Evolutionary conservation across 2,113 vertebrate species (phyloP), one percentile per base, ranked within the genome.

Genomic region (Malurus elegans): DNA sequence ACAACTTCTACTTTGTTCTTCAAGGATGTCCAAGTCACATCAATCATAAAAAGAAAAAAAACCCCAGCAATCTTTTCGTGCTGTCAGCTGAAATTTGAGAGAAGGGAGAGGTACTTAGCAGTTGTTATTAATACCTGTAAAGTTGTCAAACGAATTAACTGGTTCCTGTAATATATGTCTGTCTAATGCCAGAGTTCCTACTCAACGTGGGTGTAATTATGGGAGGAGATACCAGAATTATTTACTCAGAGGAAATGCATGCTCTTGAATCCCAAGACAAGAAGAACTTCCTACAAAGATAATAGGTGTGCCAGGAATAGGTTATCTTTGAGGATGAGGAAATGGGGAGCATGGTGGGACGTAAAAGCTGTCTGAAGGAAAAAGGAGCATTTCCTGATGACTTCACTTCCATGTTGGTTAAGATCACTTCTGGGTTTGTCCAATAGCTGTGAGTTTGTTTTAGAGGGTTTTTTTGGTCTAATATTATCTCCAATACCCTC

Each of bases 171-270:
- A 95, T 97, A 73, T 23, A 88, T 50, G 76, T 79, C 62, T 72
- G 76, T 48, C 31, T 90, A 91, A 95, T 88, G 79, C 79, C 92
- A 93, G 32, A 81, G 93, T 92, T 95, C 90, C 92, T 91, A 58
- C 78, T 94, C 67, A 85, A 53, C 5, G 80, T 93, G 88, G 92
- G 93, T 92, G 94, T 92, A 90, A 95, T 96, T 90, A 95, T 76
- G 94, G 96, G 95, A 97, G 94, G 94, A 95, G 91, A 97, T 88
- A 90, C 85, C 80, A 66, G 38, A 91, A 91, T 91, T 95, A 94
- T 86, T 95, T 97, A 97, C 95, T 96, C 96, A 96, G 96, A 97
- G 96, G 97, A 97, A 97, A 83, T 87, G 57, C 90, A 26, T 96
- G 96, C 92, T 71, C 73, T 11, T 88, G 82, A 90, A 93, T 79